Base-by-base conservation (phyloP, 2,797 vertebrate species). In the Chiroxiphia lanceolata region DNA sequence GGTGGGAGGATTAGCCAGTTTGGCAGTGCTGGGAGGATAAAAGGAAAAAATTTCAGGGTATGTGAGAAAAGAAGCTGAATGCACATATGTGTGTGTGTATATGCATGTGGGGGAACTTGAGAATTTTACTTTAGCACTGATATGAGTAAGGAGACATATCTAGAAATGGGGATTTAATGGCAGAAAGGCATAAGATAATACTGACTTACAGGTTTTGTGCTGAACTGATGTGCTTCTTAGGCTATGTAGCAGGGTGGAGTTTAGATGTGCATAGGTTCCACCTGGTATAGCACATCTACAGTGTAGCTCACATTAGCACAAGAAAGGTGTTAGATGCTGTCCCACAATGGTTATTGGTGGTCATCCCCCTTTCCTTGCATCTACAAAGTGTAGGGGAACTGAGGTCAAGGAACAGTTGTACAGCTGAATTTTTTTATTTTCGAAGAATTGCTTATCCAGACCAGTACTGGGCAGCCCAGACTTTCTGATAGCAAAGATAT, bases 1-100 rank as follows among this genome's bases (percentile, higher is more conserved):
- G 0, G 56, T 68, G 78, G 60, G 57, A 90, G 81, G 90, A 95
- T 96, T 95, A 90, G 48, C 36, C 89, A 54, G 81, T 87, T 95
- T 95, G 83, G 71, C 90, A 85, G 56, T 38, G 45, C 64, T 64
- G 60, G 51, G 60, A 77, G 48, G 29, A 57, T 40, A 61, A 57
- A 21, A 60, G 33, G 33, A 53, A 83, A 92, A 72, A 50, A 11
- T 1, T 9, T 82, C 19, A 31, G 48, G 23, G 17, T 51, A 31
- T 21, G 34, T 51, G 47, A 48, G 69, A 89, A 25, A 53, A 71
- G 60, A 79, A 84, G 50, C 42, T 69, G 85, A 67, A 69, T 44
- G 65, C 31, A 54, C 14, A 3, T 72, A 69, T 50, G 72, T 89
- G 4, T 67, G 22, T 72, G 65, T 29, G 7, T 47, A 9, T 13